Base-by-base conservation (phyloP, 2,888 invertebrate species). In the Macrosiphum euphorbiae region DNA sequence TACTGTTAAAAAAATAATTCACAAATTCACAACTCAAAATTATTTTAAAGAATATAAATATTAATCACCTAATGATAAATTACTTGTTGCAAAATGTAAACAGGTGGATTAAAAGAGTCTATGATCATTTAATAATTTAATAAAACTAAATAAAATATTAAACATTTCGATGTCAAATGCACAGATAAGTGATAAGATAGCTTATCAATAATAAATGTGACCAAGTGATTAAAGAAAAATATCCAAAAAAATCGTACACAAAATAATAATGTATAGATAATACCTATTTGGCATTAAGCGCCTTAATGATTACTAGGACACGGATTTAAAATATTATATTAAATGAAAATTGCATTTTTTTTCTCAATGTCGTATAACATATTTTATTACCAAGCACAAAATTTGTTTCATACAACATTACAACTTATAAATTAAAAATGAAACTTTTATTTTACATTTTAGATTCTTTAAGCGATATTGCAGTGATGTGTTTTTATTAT, bases 131-230 rank as follows among this genome's bases (percentile, higher is more conserved):
- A 44, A 44, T 7, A 44, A 7, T 47, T 61, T n/a, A n/a, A n/a
- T n/a, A 5, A n/a, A n/a, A 67, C n/a, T n/a, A 67, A 16, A n/a
- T n/a, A n/a, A 5, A 67, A 67, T 67, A n/a, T n/a, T n/a, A 67
- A 67, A 67, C 67, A 67, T n/a, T n/a, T 67, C 67, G 67, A 67
- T 67, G 67, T 67, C 67, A 67, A n/a, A 67, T 67, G 16, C 67
- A n/a, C n/a, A 67, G 67, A 67, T 67, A 67, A 44, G 44, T 44
- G 44, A 44, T 44, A 44, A 41, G 41, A 67, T n/a, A 67, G 16
- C 67, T 67, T 67, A 67, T 67, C 67, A 67, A 67, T 67, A 67
- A n/a, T 26, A 67, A 67, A 67, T 67, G n/a, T 67, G 67, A 16
- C n/a, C n/a, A 5, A 67, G 13, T n/a, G 67, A 67, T 67, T 16